These are phyloP conservation scores for Sarcophaga variegata DNA, from an alignment of 2,888 invertebrate genomes.

Conservation along the genomic window DNA sequence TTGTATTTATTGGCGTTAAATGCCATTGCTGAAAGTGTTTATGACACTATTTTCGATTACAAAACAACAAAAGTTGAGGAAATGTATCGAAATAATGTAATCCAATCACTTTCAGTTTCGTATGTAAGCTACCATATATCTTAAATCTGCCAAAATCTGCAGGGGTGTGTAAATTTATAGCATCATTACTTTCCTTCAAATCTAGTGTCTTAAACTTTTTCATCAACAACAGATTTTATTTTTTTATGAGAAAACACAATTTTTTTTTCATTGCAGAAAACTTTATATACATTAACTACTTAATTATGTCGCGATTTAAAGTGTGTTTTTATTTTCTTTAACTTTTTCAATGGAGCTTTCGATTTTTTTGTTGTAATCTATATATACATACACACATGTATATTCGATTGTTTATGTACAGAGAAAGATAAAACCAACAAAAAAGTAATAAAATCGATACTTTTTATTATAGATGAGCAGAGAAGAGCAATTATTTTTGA, in stretches of 20 bases:
- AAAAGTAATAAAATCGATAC: conserved; percentile 33
- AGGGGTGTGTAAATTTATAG: not conserved
- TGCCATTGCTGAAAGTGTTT: conserved; percentile 11
- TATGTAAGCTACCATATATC: not conserved
- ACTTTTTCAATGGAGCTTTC: not conserved
- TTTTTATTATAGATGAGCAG: conserved; percentile 42
- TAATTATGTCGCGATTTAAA: not conserved
- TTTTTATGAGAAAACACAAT: too few species aligned
- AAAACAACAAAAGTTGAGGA: conserved; percentile 1
- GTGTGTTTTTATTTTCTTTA: not conserved
- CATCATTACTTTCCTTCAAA: not conserved
- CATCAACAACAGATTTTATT: not conserved
- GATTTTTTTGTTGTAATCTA: not conserved
- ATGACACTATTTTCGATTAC: conserved; percentile 2
- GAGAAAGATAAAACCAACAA: conserved; percentile 14
- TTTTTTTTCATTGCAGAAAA: too few species aligned
- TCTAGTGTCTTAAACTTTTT: not conserved
- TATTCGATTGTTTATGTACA: not conserved
- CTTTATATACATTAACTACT: too few species aligned
- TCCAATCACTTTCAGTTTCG: conserved; percentile 18
- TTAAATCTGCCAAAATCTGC: not conserved
- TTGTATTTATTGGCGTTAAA: conserved; percentile 16
- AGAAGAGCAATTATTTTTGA: conserved; percentile 54
- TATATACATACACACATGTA: too few species aligned
- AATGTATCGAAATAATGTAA: conserved; percentile 13